phyloP scores from a whole-genome alignment of 2,113 vertebrate genomes.

The Xenotilapia caudafasciata region DNA sequence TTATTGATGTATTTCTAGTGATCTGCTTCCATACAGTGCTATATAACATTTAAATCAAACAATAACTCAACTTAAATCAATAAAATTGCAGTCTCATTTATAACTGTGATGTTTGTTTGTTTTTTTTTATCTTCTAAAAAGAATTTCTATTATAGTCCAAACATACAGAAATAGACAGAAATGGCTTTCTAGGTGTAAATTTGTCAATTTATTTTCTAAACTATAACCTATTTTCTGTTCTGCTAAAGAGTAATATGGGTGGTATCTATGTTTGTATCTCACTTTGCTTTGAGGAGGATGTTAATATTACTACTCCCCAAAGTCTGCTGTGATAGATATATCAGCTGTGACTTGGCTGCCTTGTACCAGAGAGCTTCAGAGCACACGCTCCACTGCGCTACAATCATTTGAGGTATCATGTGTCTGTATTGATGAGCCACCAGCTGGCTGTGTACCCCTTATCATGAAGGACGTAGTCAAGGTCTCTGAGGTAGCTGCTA shows the following conservation, averaged over 20 bases:
- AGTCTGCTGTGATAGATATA: neutral
- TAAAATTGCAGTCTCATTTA: neutral
- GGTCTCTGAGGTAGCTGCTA: neutral
- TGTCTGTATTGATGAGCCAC: neutral
- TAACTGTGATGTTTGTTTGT: rapidly evolving
- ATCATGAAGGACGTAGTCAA: neutral
- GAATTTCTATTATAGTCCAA: neutral
- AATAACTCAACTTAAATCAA: neutral
- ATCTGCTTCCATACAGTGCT: neutral
- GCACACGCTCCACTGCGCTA: neutral
- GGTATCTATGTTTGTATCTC: neutral
- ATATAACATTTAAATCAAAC: neutral
- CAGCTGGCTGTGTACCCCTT: neutral
- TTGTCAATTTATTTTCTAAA: neutral
- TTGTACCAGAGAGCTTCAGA: neutral
- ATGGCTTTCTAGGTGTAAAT: neutral
- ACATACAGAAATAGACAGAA: neutral
- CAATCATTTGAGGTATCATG: neutral
- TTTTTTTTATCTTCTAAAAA: neutral
- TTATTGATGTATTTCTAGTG: neutral
- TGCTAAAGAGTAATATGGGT: neutral
- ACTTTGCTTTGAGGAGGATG: neutral
- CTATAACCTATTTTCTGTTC: neutral
- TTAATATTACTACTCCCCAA: neutral
- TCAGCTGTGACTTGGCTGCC: neutral